These are phyloP conservation scores for Eulacestoma nigropectus DNA, from an alignment of 2,113 vertebrate species.

Conservation along the genomic window DNA sequence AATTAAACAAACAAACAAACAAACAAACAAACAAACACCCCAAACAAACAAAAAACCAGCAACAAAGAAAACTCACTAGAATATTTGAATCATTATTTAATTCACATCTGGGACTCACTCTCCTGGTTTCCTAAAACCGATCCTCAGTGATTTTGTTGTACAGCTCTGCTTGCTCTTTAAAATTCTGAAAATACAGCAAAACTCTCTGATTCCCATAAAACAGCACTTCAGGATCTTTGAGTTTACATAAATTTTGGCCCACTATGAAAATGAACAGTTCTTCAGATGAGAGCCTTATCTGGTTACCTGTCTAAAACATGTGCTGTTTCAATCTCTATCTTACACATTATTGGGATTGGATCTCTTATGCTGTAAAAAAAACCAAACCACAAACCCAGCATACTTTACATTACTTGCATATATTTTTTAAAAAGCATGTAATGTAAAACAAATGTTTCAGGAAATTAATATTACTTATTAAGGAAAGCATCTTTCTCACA, in stretches of 20 bases:
- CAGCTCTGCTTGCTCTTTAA: neutral
- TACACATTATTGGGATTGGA: neutral
- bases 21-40: neutral
- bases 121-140: neutral
- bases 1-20: neutral
- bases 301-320: neutral
- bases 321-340: neutral
- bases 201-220: neutral
- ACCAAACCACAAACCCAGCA: rapidly evolving
- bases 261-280: neutral
- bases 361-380: neutral
- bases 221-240: neutral
- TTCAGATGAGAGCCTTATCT: neutral
- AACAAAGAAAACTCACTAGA: neutral
- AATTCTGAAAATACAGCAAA: neutral
- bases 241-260: neutral
- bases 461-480: neutral
- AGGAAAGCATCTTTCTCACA: slow-evolving; percentile 22
- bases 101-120: neutral
- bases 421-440: neutral
- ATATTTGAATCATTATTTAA: neutral
- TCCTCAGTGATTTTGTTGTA: neutral
- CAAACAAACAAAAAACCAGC: neutral
- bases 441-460: neutral
- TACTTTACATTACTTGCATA: neutral